Base-by-base conservation (phyloP, 2,888 invertebrate genomes). In the Acronicta psi region DNA sequence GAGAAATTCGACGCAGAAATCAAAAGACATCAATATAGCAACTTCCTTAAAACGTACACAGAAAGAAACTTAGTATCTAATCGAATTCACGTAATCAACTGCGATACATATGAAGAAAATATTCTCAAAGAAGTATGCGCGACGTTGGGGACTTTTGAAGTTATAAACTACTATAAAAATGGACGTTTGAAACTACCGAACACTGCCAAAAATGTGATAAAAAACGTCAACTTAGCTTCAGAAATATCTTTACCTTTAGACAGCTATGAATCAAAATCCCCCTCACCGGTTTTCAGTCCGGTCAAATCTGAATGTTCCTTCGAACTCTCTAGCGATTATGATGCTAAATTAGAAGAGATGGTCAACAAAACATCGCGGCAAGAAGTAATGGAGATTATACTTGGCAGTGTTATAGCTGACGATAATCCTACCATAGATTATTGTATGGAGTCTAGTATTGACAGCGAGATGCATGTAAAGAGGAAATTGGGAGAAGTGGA, bases 321-420 rank as follows among this genome's bases (percentile, higher is more conserved):
- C 29, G 94, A 94, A 49, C 47, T 94, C 1, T 88, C 89, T 0
- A 91, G 86, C 55, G 94, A 94, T 79, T 94, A 93, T 53, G 90
- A 92, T 73, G 85, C 90, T 2, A 92, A 89, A 77, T 83, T 94
- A 55, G 86, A 93, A 73, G 93, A 94, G 51, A 92, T 91, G 88
- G 89, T 94, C 0, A 91, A 89, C 17, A 92, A 88, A 44, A 91
- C 94, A 16, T 93, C 94, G 0, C 78, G 92, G 11, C 89, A 92
- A 73, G 87, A 94, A 81, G 92, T 94, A 3, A 90, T 94, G 92
- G 94, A 94, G 55, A 94, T 94, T 13, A 94, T 94, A 67, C 86
- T 94, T 16, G 94, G 94, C n/a, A 88, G 82, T 29, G 78, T 80
- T 13, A 66, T 85, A 47, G 89, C 89, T 17, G 85, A 88, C 66